Evolutionary conservation across 2,113 vertebrate species (phyloP).

Genomic region (Thalassoma bifasciatum): DNA sequence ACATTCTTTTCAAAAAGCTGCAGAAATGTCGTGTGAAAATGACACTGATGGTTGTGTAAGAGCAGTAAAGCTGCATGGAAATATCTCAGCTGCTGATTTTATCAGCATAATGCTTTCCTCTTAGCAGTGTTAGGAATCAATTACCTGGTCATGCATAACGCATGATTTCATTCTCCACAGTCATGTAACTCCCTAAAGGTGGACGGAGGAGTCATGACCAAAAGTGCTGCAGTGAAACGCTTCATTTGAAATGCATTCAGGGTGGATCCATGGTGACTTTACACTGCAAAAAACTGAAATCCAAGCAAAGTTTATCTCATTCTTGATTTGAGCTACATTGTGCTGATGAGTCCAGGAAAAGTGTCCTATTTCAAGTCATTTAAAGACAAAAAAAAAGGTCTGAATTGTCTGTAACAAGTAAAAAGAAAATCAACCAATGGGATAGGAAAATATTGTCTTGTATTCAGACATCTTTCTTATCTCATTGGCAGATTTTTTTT

Average conservation of each 20-base stretch:
- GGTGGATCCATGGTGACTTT: background rate
- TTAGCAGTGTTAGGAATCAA: constrained; percentile 29
- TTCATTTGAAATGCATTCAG: constrained; percentile 11
- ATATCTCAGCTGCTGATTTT: constrained; percentile 1
- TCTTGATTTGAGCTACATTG: no score
- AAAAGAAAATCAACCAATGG: no score
- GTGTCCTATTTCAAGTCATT: no score
- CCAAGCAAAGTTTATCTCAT: no score
- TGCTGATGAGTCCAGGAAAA: no score
- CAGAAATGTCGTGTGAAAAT: background rate
- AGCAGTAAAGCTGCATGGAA: background rate
- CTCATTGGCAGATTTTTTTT: no score
- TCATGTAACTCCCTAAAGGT: background rate
- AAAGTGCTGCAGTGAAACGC: background rate
- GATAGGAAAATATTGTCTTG: no score
- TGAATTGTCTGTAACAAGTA: no score
- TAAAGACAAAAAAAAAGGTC: no score
- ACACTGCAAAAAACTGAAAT: no score
- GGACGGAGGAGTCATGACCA: background rate
- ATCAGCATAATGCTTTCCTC: constrained; percentile 18
- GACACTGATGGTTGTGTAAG: background rate
- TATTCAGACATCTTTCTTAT: no score
- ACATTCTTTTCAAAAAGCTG: no score
- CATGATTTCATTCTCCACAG: constrained; percentile 12
- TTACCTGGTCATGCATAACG: background rate